Base-by-base conservation (phyloP, 2,797 vertebrate species). In the Gallinago stenura region DNA sequence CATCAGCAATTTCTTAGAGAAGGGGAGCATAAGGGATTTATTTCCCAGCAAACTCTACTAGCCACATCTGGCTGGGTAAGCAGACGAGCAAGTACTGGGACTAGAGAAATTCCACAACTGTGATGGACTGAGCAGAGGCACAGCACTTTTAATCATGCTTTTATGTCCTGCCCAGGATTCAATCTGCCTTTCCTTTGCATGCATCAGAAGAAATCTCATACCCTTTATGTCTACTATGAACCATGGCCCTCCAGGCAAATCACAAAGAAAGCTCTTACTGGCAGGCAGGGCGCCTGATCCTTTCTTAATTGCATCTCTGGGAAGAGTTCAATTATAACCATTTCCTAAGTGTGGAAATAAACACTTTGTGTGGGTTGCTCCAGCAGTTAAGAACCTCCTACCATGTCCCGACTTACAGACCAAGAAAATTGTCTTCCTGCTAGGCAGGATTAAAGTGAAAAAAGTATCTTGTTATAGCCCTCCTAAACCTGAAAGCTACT, bases 321-420 rank as follows among this genome's bases (percentile, higher is more conserved):
- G 88, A 87, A 93, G 61, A 85, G 33, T 73, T 93, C 60, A 71
- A 7, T 80, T 85, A 54, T 65, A 87, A 68, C 12, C 9, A 25
- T 91, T 83, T 87, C 60, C 62, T 46, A 61, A 83, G 39, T 33
- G 72, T 95, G 41, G 71, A 94, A 93, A 91, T 69, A 93, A 94
- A 87, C 66, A 57, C 56, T 90, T 65, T 18, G 45, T 0, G 37
- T 93, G 30, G 71, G 68, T 64, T 91, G 41, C 35, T 80, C 7
- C 53, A 64, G 46, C 1, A 12, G 57, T 90, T 71, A 68, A 90
- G 64, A 88, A 46, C 57, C 68, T 96, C 89, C 88, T 87, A 76
- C 58, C 17, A 9, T 3, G 45, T 87, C 73, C 68, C 87, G 33
- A 61, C 26, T 60, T 92, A 71, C 20, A 91, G 53, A 64, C 69